These are phyloP conservation scores for Phrynocephalus guinanensis DNA, from an alignment of 2,797 vertebrate species.

Conservation along the genomic window DNA sequence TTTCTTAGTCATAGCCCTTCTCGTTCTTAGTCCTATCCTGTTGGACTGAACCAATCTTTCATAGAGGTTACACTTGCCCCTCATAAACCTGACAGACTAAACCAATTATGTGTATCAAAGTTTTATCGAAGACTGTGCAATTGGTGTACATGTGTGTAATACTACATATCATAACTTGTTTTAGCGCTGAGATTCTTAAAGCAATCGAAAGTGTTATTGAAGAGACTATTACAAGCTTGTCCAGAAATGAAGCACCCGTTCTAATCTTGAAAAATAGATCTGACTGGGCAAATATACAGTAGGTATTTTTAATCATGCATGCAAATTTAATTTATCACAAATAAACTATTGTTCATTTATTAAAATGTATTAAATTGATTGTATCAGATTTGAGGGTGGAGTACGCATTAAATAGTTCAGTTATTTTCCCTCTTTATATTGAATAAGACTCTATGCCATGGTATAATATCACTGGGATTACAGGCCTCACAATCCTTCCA, in stretches of 20 bases:
- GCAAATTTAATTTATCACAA: conserved; percentile 28
- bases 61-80: neutral
- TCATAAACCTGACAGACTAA: conserved; percentile 3
- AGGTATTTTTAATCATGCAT: conserved; percentile 58
- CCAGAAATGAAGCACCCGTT: conserved; percentile 85
- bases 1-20: too few species aligned
- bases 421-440: neutral
- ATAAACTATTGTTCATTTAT: conserved; percentile 16
- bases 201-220: conserved; percentile 89
- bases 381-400: neutral
- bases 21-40: neutral
- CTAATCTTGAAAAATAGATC: conserved; percentile 85
- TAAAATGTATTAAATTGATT: neutral
- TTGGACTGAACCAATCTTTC: too few species aligned
- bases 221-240: conserved; percentile 82
- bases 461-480: conserved; percentile 13
- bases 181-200: conserved; percentile 85
- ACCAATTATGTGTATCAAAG: neutral
- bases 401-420: neutral
- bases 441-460: neutral
- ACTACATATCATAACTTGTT: conserved; percentile 58
- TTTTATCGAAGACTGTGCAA: conserved; percentile 28
- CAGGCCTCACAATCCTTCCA: neutral
- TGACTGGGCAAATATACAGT: conserved; percentile 91
- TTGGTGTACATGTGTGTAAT: neutral